Evolutionary conservation across 2,113 vertebrate genomes (phyloP), one percentile per base, ranked within the genome.

Genomic region (Hipposideros armiger): DNA sequence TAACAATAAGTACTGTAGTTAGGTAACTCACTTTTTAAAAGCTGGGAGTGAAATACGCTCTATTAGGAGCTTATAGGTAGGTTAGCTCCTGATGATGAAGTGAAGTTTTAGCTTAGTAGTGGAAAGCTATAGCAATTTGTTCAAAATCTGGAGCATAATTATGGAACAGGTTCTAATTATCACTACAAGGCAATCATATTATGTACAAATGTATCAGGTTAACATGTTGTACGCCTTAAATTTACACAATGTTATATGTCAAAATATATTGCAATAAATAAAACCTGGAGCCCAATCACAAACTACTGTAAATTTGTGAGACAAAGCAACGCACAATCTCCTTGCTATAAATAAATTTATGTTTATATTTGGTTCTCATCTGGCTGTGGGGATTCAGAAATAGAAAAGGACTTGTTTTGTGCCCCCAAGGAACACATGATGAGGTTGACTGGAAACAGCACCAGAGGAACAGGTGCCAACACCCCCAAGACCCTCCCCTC

Each of bases 21-120:
- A 42, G n/a, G n/a, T 80, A 81, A 90, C 50, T 78, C n/a, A 73
- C 26, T 26, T 58, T 69, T 67, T 91, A 52, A 88, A 91, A 86
- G 40, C 73, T n/a, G 73, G 56, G 54, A 67, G 11, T 83, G 91
- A 64, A 64, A 52, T 78, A 70, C 88, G 90, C 36, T 94, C 36
- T 80, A 5, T 32, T 50, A 69, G 91, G 20, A 74, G 62, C 20
- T 73, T 78, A 30, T 1, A 36, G 45, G 36, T 84, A 42, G 72
- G 30, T 50, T 88, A 26, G 72, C 72, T 96, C 64, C 16, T 91
- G 30, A 66, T 70, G 52, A 30, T 70, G 62, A 82, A 15, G 20
- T 0, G 14, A 66, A 60, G 10, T 70, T 85, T 89, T 32, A 69
- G 74, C 58, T 83, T 40, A 83, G 1, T 74, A 64, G 47, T 26